These are phyloP conservation scores for Venusia cambrica DNA, from an alignment of 2,888 invertebrate genomes.

Conservation along the genomic window DNA sequence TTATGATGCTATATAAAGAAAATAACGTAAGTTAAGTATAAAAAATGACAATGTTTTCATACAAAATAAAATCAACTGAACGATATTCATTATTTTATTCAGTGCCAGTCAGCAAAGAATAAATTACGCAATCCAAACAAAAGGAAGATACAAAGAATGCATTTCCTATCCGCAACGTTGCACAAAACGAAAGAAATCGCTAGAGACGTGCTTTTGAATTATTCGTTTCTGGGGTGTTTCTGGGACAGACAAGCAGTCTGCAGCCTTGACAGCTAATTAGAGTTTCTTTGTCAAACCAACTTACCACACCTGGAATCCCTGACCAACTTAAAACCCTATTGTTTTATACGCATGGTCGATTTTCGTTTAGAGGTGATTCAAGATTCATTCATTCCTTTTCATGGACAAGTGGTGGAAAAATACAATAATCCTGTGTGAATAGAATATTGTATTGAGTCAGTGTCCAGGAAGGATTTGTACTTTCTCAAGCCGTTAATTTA, in stretches of 20 bases:
- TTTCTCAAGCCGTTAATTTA: constrained; percentile 80
- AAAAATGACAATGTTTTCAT: too few species aligned
- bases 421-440: constrained; percentile 77
- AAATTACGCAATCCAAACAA: constrained; percentile 31
- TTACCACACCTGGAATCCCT: constrained; percentile 44
- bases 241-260: constrained; percentile 67
- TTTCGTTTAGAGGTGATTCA: constrained; percentile 35
- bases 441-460: constrained; percentile 75
- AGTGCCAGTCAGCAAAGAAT: constrained; percentile 20
- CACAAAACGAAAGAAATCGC: constrained; percentile 73
- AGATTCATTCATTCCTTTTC: constrained; percentile 72
- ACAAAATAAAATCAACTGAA: too few species aligned
- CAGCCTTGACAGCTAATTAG: constrained; percentile 79
- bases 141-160: constrained; percentile 38
- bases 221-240: constrained; percentile 73
- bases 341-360: constrained; percentile 41
- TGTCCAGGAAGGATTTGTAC: constrained; percentile 79
- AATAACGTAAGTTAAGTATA: too few species aligned
- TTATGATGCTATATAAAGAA: too few species aligned
- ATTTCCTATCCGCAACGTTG: constrained; percentile 48
- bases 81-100: too few species aligned
- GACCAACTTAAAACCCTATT: constrained; percentile 39
- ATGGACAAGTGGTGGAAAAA: constrained; percentile 76
- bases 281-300: constrained; percentile 74
- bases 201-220: constrained; percentile 74